Conservation (phyloP, 1,140 invertebrate species). For the Cherax destructor region DNA sequence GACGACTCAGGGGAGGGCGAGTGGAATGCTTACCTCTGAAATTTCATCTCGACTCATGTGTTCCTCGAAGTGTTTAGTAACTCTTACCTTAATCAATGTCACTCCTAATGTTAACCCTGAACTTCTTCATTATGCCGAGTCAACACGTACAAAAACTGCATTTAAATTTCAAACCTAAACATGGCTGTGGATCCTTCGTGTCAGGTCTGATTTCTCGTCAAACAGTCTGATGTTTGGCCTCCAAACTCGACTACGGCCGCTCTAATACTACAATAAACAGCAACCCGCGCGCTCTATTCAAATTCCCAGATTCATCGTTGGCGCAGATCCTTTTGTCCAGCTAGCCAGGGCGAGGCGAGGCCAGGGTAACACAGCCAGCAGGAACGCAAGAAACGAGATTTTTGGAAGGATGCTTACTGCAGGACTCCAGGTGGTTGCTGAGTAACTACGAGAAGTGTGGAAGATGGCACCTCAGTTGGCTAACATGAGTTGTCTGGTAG, state of each 20-base stretch:
- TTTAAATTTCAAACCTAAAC: constrained; percentile 30
- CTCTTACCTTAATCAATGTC: constrained; percentile 18
- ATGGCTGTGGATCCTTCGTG: constrained; percentile 19
- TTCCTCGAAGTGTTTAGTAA: neutral
- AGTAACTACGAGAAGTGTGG: neutral
- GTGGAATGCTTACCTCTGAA: neutral
- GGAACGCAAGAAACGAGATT: neutral
- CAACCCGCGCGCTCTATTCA: constrained; percentile 20
- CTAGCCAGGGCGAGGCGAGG: neutral
- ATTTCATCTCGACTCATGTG: constrained; percentile 4
- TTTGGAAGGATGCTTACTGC: neutral
- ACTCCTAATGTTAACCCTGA: constrained; percentile 34
- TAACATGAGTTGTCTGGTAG: too few relatives aligned
- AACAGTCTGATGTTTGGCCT: neutral
- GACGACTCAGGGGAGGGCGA: too few relatives aligned
- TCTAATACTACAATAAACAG: constrained; percentile 27
- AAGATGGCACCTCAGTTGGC: too few relatives aligned
- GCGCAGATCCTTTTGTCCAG: neutral
- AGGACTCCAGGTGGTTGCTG: neutral
- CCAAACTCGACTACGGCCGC: constrained; percentile 17
- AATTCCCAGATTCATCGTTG: constrained; percentile 9
- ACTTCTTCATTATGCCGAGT: constrained; percentile 27
- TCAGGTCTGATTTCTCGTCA: constrained; percentile 41
- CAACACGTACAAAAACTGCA: constrained; percentile 10
- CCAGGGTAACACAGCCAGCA: neutral